Evolutionary conservation across 2,888 invertebrate genomes (phyloP).

Genomic region (Prostheceraeus crozeri): DNA sequence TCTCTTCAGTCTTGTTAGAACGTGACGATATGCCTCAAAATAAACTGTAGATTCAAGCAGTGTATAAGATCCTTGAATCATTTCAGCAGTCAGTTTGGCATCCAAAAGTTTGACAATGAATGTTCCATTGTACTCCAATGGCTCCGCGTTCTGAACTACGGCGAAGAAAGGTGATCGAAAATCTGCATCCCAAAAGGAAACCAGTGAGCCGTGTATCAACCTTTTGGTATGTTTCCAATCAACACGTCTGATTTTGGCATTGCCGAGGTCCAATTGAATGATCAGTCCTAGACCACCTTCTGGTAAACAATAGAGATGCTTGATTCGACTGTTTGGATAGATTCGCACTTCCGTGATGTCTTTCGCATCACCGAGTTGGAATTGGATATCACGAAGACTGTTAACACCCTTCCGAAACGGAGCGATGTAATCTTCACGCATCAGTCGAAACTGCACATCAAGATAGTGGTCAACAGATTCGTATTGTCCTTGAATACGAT

Average conservation of each 20-base stretch:
- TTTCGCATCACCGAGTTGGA: slow-evolving; percentile 9
- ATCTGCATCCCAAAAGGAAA: slow-evolving; percentile 66
- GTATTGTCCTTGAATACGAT: slow-evolving; percentile 64
- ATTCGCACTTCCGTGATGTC: slow-evolving; percentile 42
- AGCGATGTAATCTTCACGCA: slow-evolving; percentile 71
- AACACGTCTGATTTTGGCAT: slow-evolving; percentile 37
- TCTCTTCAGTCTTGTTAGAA: slow-evolving; percentile 48
- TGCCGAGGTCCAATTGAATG: slow-evolving; percentile 36
- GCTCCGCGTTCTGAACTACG: slow-evolving; percentile 61
- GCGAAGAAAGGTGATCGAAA: slow-evolving; percentile 67
- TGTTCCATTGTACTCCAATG: slow-evolving; percentile 5
- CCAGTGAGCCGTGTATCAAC: slow-evolving; percentile 66
- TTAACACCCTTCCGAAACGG: slow-evolving; percentile 67
- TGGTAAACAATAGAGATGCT: slow-evolving; percentile 41
- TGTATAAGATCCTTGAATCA: slow-evolving; percentile 1
- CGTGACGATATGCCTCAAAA: slow-evolving; percentile 73
- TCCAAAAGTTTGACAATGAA: slow-evolving; percentile 12
- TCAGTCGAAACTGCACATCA: slow-evolving; percentile 68
- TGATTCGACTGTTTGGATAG: slow-evolving; percentile 44
- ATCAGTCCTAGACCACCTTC: slow-evolving; percentile 42
- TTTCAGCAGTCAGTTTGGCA: neutral
- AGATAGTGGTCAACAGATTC: slow-evolving; percentile 65
- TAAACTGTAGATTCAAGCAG: slow-evolving; percentile 73
- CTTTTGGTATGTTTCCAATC: slow-evolving; percentile 60
- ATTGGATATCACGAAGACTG: slow-evolving; percentile 56